Conservation (phyloP, 2,113 vertebrate species). For the Laterallus jamaicensis region DNA sequence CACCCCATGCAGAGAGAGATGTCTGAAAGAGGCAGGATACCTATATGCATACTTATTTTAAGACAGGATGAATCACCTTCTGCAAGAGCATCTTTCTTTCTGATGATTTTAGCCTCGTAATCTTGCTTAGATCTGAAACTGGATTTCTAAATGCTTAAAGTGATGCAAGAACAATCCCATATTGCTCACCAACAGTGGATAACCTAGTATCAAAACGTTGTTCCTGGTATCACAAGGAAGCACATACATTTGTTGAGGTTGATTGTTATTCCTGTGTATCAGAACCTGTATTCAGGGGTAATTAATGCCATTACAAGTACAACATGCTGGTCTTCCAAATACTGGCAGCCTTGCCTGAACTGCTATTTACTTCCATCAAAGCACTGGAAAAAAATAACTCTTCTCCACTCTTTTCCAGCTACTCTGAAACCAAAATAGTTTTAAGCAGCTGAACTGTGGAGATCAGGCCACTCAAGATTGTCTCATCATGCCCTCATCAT, state of each 20-base stretch:
- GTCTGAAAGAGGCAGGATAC: background rate
- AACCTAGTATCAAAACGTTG: background rate
- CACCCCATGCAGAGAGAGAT: background rate
- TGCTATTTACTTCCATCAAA: background rate
- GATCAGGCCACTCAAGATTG: background rate
- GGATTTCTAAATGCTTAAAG: background rate
- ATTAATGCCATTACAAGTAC: background rate
- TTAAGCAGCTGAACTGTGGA: background rate
- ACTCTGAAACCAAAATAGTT: background rate
- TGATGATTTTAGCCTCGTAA: background rate
- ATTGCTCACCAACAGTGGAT: background rate
- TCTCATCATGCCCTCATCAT: background rate
- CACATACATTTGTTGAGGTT: background rate
- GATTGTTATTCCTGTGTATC: background rate
- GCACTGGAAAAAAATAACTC: background rate
- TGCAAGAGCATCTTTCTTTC: background rate
- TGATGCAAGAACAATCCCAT: background rate
- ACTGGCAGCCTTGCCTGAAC: background rate
- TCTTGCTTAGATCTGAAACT: background rate
- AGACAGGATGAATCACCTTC: slow-evolving; percentile 13
- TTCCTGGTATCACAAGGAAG: background rate
- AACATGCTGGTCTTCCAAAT: background rate
- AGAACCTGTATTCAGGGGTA: background rate
- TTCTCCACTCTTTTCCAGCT: background rate
- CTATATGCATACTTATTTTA: slow-evolving; percentile 1